Evolutionary conservation across 2,113 vertebrate genomes (phyloP), one percentile per base, ranked within the genome.

Genomic region (Xenus cinereus): DNA sequence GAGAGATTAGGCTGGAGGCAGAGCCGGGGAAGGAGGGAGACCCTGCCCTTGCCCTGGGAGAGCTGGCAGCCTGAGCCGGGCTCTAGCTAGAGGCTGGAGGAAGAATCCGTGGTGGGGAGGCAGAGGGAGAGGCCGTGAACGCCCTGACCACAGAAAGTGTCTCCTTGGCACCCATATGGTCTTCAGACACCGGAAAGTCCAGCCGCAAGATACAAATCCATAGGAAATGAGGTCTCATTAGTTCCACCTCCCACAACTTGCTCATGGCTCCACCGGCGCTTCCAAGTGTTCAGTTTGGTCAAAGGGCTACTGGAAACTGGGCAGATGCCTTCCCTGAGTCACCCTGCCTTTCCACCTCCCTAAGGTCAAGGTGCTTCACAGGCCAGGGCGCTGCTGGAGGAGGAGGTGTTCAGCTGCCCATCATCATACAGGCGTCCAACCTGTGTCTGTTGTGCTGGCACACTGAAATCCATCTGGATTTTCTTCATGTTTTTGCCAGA

Each of bases 201-300:
- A 93, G 37, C 91, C 17, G 0, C 91, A 93, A 45, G 63, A 85
- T 24, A 41, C 66, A 82, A 64, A 84, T 93, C 91, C 89, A 26
- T 87, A 84, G 89, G 91, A 97, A 96, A 87, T 41, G 59, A 82
- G 60, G 27, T 73, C 75, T 95, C 91, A 93, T 87, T 87, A 87
- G 33, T 97, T 82, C 91, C 66, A 66, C 66, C 82, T 77, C 66
- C 93, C 93, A 82, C 89, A 87, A 15, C 89, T 89, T 82, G 93
- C 67, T 94, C 69, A 74, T 37, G 69, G 73, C 94, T 93, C 92
- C 93, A 71, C 57, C 57, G 67, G 53, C 2, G 1, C 76, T 92
- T 95, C 90, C 69, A 74, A 86, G 48, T 5, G 0, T 75, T 93
- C 13, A 2, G 73, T 71, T 96, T 94, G 76, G 86, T 92, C 6